Evolutionary conservation across 2,113 vertebrate genomes (phyloP), one percentile per base, ranked within the genome.

Genomic region (Falco punctatus): DNA sequence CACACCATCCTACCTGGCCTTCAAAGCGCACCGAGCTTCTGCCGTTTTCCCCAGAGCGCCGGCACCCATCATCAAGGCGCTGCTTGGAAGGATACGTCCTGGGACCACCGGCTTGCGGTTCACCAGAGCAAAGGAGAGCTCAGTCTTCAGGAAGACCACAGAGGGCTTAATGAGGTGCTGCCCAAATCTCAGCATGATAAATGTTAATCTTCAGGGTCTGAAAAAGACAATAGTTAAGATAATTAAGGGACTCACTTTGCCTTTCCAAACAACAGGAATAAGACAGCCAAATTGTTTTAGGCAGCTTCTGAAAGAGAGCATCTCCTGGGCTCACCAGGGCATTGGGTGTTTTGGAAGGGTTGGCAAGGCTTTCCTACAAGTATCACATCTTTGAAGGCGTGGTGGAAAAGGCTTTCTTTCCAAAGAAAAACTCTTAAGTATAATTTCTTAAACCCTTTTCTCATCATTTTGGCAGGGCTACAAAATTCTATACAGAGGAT

Each of bases 81-180:
- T 73, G 75, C 48, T 33, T 15, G 21, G 89, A 98, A 99, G 98
- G 99, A 99, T 99, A 99, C 98, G 98, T 4, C 99, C 99, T 1
- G 98, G 99, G 26, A 99, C 98, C 92, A 99, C 98, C 0, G 99
- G 99, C 86, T 98, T 98, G 81, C 99, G 98, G 95, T 99, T 99
- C 96, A 99, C 99, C 3, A 99, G 96, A 8, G 99, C 98, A 6
- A 99, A 99, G 82, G 99, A 98, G 62, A 99, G 96, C 65, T 99
- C 98, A 0, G 99, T 99, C 97, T 97, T 97, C 94, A 99, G 97
- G 96, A 99, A 99, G 61, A 99, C 98, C 35, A 96, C 80, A 0
- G 98, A 98, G 28, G 98, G 98, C 88, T 98, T 99, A 97, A 99
- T 97, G 69, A 99, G 88, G 92, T 99, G 98, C 77, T 99, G 98